phyloP scores from a whole-genome alignment of 1,140 invertebrate species.

The Chymomyza costata region DNA sequence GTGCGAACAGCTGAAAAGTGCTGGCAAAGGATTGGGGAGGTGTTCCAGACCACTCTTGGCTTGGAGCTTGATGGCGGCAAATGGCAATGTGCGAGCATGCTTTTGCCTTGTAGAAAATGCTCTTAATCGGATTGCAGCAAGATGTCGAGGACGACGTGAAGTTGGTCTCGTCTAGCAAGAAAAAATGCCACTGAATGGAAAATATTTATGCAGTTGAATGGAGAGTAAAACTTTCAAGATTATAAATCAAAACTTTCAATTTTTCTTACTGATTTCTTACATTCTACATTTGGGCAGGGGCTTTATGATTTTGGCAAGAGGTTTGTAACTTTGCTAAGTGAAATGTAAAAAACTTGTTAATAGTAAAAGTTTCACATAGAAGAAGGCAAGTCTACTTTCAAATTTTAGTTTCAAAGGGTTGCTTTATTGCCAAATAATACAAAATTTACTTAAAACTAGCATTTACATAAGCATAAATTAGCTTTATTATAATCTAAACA shows the following conservation, averaged over 20 bases:
- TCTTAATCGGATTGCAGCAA: conserved; percentile 69
- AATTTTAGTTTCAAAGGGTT: too few species aligned
- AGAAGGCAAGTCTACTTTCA: too few species aligned
- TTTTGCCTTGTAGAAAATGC: conserved; percentile 38
- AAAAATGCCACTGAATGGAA: conserved; percentile 43
- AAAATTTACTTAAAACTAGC: too few species aligned
- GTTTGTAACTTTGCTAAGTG: too few species aligned
- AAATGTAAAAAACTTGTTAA: too few species aligned
- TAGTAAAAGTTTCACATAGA: too few species aligned
- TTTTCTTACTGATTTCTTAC: conserved; percentile 43
- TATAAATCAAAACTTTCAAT: conserved; percentile 73
- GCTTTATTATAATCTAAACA: too few species aligned
- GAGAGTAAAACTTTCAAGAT: conserved; percentile 48
- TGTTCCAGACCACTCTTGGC: conserved; percentile 3
- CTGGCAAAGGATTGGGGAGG: too few species aligned
- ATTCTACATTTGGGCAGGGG: background rate
- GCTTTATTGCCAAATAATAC: too few species aligned
- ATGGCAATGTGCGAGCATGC: conserved; percentile 11
- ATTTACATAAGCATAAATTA: too few species aligned
- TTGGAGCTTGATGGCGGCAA: conserved; percentile 8
- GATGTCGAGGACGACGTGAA: conserved; percentile 54
- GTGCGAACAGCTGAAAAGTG: too few species aligned
- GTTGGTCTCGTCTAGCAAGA: conserved; percentile 15
- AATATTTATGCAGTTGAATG: conserved; percentile 69
- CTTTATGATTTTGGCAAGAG: too few species aligned